Conservation (phyloP, 2,113 vertebrate genomes). For the Catharus bicknelli region DNA sequence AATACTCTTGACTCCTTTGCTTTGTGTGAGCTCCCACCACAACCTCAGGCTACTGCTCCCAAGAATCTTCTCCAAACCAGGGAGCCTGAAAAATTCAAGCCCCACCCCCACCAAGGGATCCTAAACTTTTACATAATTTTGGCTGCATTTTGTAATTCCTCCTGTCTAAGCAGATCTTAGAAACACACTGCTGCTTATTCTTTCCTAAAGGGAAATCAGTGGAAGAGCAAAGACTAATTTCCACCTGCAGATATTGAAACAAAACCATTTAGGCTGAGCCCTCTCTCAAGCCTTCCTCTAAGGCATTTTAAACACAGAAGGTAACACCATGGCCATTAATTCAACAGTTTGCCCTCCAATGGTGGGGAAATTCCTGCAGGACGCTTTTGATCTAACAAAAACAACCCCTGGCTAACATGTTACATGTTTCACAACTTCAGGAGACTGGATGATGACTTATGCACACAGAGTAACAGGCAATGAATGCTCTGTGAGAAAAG, state of each 20-base stretch:
- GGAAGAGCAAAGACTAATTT: background rate
- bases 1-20: background rate
- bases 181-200: background rate
- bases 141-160: background rate
- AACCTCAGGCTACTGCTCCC: background rate
- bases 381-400: background rate
- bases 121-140: background rate
- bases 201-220: background rate
- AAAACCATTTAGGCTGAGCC: background rate
- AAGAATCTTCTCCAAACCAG: background rate
- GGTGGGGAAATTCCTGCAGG: background rate
- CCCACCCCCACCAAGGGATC: background rate
- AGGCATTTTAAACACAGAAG: background rate
- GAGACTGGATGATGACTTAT: background rate
- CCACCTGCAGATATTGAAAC: background rate
- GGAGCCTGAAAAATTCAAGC: background rate
- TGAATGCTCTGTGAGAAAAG: background rate
- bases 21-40: background rate
- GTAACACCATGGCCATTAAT: background rate
- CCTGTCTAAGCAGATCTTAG: slow-evolving; percentile 4
- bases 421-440: background rate
- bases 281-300: background rate
- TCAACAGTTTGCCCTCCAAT: background rate
- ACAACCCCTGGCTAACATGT: background rate
- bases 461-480: background rate